Percentiles rank a stretch among this genome's conserved stretches.
These are phyloP conservation scores for Zaprionus ghesquierei DNA, from an alignment of 1,140 invertebrate species.

Conservation along the genomic window DNA sequence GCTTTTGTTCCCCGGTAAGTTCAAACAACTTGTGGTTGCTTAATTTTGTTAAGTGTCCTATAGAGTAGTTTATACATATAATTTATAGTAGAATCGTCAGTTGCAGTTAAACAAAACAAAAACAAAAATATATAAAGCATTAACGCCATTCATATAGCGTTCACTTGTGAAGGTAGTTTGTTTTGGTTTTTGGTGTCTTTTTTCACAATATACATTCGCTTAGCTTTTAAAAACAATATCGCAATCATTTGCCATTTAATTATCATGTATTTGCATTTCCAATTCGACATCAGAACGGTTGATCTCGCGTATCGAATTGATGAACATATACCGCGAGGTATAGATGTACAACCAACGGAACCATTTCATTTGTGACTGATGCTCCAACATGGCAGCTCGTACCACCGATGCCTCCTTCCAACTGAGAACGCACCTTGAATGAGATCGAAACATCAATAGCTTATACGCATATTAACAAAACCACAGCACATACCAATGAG, in stretches of 20 bases:
- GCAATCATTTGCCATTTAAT: slow-evolving; percentile 36
- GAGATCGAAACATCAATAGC: neutral
- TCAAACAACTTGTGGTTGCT: slow-evolving; percentile 40
- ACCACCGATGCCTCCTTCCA: slow-evolving; percentile 85
- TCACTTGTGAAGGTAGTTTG: slow-evolving; percentile 60
- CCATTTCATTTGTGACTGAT: slow-evolving; percentile 96
- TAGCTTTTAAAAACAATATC: slow-evolving; percentile 30
- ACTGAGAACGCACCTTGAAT: slow-evolving; percentile 85
- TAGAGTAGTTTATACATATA: slow-evolving; percentile 42
- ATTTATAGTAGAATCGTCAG: slow-evolving; percentile 75
- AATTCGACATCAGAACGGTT: slow-evolving; percentile 88
- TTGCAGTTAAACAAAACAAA: slow-evolving; percentile 51
- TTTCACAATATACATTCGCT: slow-evolving; percentile 37
- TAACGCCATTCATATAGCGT: slow-evolving; percentile 2
- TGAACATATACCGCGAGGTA: slow-evolving; percentile 95
- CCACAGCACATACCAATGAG: slow-evolving; percentile 89
- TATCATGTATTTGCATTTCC: slow-evolving; percentile 89
- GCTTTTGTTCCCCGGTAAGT: slow-evolving; percentile 60
- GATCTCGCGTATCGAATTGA: slow-evolving; percentile 92
- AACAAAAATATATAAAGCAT: slow-evolving; percentile 19
- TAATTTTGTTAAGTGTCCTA: slow-evolving; percentile 40
- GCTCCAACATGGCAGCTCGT: slow-evolving; percentile 91
- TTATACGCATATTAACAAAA: neutral
- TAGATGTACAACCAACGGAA: slow-evolving; percentile 94
- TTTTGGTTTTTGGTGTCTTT: slow-evolving; percentile 74